Percentiles rank a stretch among this genome's conserved stretches.
phyloP scores from a whole-genome alignment of 1,140 invertebrate genomes.

The Aphaenogaster ashmeadi region DNA sequence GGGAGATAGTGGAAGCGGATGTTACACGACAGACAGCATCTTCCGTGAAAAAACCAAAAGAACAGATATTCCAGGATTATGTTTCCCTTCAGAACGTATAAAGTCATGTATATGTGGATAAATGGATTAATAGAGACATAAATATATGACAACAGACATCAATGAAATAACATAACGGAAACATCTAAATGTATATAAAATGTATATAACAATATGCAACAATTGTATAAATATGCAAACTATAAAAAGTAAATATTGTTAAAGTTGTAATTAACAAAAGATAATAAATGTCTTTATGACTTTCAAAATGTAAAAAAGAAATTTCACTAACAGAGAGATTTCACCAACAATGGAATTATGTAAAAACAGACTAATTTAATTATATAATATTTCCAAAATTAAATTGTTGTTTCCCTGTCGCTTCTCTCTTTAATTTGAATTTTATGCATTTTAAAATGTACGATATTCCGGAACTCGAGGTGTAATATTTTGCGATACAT shows the following conservation, averaged over 20 bases:
- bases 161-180: slow-evolving; percentile 12
- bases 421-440: not conserved
- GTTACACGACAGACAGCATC: not conserved
- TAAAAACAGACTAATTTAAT: not conserved
- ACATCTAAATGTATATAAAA: not conserved
- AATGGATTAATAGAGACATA: not conserved
- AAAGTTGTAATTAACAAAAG: not conserved
- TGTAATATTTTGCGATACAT: slow-evolving; percentile 8
- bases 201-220: not conserved
- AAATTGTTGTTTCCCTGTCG: not conserved
- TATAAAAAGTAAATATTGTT: not conserved
- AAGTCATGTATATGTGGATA: not conserved
- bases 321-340: not conserved
- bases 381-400: not conserved
- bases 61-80: slow-evolving; percentile 1
- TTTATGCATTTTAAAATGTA: slow-evolving; percentile 1
- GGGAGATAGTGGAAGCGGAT: not conserved
- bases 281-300: not conserved
- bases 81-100: not conserved
- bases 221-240: not conserved
- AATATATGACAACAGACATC: not conserved
- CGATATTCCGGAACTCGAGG: not conserved
- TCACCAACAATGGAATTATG: not conserved
- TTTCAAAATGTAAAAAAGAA: not conserved
- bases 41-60: not conserved